These are phyloP conservation scores for Zele albiditarsus DNA, from an alignment of 2,888 invertebrate genomes.

Conservation along the genomic window DNA sequence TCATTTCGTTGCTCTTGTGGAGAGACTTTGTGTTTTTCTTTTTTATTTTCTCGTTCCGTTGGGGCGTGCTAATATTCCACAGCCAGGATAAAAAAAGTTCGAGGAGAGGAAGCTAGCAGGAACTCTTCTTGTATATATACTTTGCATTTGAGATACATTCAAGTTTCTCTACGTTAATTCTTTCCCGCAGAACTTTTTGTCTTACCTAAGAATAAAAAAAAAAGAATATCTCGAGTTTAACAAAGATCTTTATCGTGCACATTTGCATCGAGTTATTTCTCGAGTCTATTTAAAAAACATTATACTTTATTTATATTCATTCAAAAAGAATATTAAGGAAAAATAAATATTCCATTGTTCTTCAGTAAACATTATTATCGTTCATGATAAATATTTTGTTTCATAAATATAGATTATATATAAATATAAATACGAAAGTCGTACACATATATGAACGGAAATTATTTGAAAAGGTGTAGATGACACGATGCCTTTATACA, in stretches of 20 bases:
- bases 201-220: background rate
- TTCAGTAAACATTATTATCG: background rate
- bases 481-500: conserved; percentile 11
- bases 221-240: background rate
- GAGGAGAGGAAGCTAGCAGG: background rate
- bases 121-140: conserved; percentile 11
- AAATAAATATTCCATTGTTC: background rate
- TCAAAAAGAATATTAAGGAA: background rate
- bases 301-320: background rate
- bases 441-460: background rate
- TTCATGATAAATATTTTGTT: background rate
- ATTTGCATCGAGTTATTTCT: background rate
- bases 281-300: background rate
- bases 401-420: background rate
- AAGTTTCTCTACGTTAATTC: conserved; percentile 28
- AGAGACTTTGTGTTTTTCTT: background rate
- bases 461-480: background rate
- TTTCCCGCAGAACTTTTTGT: conserved; percentile 1
- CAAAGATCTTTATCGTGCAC: background rate
- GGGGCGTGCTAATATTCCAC: background rate
- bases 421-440: background rate
- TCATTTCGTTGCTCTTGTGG: conserved; percentile 6
- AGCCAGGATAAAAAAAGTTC: background rate
- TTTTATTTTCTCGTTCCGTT: background rate
- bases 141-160: conserved; percentile 24